Conservation (phyloP, 2,888 invertebrate species). For the Bugula neritina region DNA sequence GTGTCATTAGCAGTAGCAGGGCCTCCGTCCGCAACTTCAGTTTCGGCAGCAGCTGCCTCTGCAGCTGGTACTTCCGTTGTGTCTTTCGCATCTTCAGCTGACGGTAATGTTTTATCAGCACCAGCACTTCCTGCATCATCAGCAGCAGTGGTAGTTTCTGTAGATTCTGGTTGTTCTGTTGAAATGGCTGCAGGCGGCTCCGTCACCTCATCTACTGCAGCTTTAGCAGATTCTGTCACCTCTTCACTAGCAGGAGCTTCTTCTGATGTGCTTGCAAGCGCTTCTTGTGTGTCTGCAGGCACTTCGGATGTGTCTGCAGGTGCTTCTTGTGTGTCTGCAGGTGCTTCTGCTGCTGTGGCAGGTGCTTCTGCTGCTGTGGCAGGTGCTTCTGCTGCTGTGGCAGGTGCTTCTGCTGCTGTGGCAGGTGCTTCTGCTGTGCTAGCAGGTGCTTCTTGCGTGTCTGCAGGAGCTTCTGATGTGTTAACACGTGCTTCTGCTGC, state of each 20-base stretch:
- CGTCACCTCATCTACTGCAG: conserved; percentile 18
- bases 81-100: too few species aligned
- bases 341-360: conserved; percentile 1
- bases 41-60: not conserved
- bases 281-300: conserved; percentile 21
- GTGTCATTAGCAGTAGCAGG: not conserved
- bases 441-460: conserved; percentile 24
- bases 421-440: conserved; percentile 9
- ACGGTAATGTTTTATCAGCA: too few species aligned
- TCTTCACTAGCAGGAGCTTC: not conserved
- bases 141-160: not conserved
- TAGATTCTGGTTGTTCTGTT: not conserved
- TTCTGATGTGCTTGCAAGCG: conserved; percentile 13
- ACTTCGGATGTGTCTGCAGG: not conserved
- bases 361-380: conserved; percentile 18
- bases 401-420: conserved; percentile 15
- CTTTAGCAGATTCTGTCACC: conserved; percentile 23
- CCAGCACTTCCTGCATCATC: not conserved
- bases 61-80: too few species aligned
- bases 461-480: conserved; percentile 12
- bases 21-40: not conserved
- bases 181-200: conserved; percentile 4
- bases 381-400: conserved; percentile 26
- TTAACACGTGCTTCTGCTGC: conserved; percentile 23
- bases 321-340: not conserved